These are phyloP conservation scores for Ctenodactylus gundi DNA, from an alignment of 2,113 vertebrate genomes.

Conservation along the genomic window DNA sequence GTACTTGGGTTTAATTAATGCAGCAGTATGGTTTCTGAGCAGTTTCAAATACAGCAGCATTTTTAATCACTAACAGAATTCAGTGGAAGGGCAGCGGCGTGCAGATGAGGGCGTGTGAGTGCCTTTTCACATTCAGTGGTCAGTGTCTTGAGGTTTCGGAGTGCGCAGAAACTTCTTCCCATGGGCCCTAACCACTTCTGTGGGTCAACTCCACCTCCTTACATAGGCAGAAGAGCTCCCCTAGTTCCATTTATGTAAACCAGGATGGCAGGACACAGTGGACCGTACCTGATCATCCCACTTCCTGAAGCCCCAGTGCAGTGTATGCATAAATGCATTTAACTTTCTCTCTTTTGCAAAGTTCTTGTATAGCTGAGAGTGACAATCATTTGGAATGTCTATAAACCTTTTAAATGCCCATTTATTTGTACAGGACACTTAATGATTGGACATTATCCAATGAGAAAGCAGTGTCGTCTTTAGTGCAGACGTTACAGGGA, in stretches of 20 bases:
- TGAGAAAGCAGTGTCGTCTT: slow-evolving; percentile 78
- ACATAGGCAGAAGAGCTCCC: not conserved
- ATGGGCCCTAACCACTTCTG: too few relatives aligned
- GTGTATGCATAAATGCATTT: not conserved
- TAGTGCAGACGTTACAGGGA: slow-evolving; percentile 79
- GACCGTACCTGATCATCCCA: too few relatives aligned
- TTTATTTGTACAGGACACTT: slow-evolving; percentile 78
- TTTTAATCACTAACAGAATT: fast-evolving
- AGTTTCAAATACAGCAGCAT: not conserved
- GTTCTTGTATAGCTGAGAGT: not conserved
- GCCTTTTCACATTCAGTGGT: too few relatives aligned
- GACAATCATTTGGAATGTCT: fast-evolving
- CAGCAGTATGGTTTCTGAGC: not conserved
- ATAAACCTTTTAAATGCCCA: not conserved
- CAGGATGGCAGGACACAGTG: not conserved
- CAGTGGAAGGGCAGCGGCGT: not conserved
- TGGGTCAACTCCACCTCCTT: too few relatives aligned
- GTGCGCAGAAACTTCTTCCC: too few relatives aligned
- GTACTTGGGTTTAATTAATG: not conserved
- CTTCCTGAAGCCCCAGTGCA: too few relatives aligned
- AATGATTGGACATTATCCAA: slow-evolving; percentile 73
- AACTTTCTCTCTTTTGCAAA: not conserved
- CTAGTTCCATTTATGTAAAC: not conserved
- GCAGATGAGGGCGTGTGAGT: fast-evolving
- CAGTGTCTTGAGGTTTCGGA: not conserved